A percentile compares a stretch with the other conserved stretches of the same genome.
phyloP scores from a whole-genome alignment of 2,888 invertebrate genomes.

The Ceramica pisi region DNA sequence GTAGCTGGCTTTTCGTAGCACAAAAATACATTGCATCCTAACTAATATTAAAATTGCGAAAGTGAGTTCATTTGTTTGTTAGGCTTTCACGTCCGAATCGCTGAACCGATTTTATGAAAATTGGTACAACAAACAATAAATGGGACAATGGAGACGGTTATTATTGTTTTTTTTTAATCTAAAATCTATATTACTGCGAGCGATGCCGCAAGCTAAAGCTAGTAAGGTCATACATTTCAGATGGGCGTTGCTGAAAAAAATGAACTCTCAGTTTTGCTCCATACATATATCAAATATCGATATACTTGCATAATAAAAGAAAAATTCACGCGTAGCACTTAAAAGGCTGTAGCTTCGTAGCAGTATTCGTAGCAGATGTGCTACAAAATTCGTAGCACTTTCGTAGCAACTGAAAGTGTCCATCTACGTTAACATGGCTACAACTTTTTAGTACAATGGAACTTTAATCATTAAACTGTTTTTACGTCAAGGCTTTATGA shows the following conservation, averaged over 20 bases:
- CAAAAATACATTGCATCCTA: not conserved
- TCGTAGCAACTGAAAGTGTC: conserved; percentile 47
- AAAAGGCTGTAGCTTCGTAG: conserved; percentile 43
- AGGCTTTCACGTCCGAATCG: too few species aligned
- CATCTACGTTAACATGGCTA: conserved; percentile 41
- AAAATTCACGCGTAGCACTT: conserved; percentile 5
- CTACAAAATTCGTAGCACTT: conserved; percentile 53
- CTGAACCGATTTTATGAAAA: too few species aligned
- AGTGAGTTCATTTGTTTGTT: too few species aligned
- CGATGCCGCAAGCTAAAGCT: too few species aligned
- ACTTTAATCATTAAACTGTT: conserved; percentile 46
- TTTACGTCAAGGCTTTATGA: conserved; percentile 46
- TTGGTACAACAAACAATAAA: too few species aligned
- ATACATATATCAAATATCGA: not conserved
- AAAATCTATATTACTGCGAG: too few species aligned
- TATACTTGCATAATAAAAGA: not conserved
- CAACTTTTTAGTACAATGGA: conserved; percentile 43
- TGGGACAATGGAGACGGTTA: too few species aligned
- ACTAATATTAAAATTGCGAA: too few species aligned
- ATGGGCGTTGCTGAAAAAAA: too few species aligned
- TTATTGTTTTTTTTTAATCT: too few species aligned
- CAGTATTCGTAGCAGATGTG: conserved; percentile 47
- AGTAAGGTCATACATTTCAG: too few species aligned
- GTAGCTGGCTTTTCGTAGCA: too few species aligned
- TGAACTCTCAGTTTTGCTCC: not conserved